Conservation (phyloP, 2,113 vertebrate species). For the Mugil cephalus region DNA sequence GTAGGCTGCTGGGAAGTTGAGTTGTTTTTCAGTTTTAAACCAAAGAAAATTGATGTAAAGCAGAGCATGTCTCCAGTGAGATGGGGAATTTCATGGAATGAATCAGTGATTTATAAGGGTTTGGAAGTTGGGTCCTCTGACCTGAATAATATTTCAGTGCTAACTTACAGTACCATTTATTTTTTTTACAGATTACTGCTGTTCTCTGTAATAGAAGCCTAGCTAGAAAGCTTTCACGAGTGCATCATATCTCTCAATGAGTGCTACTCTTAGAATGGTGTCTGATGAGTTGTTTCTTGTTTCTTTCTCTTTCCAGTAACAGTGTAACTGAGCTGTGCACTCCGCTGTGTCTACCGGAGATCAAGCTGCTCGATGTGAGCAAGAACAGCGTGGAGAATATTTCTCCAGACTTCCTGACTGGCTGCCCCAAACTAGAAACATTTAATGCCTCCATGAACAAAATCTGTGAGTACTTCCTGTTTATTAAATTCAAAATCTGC, state of each 20-base stretch:
- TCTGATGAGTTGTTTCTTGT: background rate
- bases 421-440: conserved; percentile 90
- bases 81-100: background rate
- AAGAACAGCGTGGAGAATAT: conserved; percentile 89
- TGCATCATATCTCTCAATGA: background rate
- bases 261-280: conserved; percentile 1
- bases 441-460: conserved; percentile 89
- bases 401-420: conserved; percentile 82
- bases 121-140: too few species aligned
- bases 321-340: conserved; percentile 83
- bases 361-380: conserved; percentile 91
- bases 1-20: conserved; percentile 75
- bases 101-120: background rate
- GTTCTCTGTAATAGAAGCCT: too few species aligned
- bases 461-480: conserved; percentile 84
- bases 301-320: conserved; percentile 84
- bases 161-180: too few species aligned
- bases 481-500: background rate
- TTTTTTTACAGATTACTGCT: too few species aligned
- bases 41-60: background rate
- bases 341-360: conserved; percentile 85
- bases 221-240: background rate
- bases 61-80: background rate
- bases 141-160: too few species aligned
- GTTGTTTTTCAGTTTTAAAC: background rate